Base-by-base conservation (phyloP, 2,113 vertebrate species). In the Pomatorhinus ruficollis region DNA sequence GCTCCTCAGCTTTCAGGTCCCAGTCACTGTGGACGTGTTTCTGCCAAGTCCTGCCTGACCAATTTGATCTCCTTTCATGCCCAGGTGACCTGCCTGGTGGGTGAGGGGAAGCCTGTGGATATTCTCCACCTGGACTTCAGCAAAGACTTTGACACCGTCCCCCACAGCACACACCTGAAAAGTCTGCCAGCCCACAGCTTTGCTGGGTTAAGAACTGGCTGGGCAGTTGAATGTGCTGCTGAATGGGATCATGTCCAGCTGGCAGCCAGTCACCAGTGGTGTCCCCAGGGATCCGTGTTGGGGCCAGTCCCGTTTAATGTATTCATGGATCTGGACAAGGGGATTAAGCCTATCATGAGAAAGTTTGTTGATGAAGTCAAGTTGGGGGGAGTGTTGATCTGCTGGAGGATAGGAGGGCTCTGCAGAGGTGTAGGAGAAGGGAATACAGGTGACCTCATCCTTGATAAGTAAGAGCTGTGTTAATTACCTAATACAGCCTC, bases 201-300 rank as follows among this genome's bases (percentile, higher is more conserved):
- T 35, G 8, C 16, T 35, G 20, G 3, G 3, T 13, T 40, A 16
- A 17, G 20, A 49, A 17, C 24, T 35, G 82, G 24, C 30, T 65
- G 42, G 12, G 10, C 0, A 0, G 6, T 3, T 27, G 20, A 5
- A 12, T 24, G 10, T 42, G 20, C 23, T 15, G n/a, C 6, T 20
- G 42, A 42, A 25, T 24, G 15, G 15, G 49, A 10, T 19, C 16
- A 16, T 18, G 21, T 20, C 60, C 15, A 5, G 30, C 1, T 16
- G 40, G 40, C 2, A 3, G 39, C 19, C 50, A 12, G 50, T 40
- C n/a, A n/a, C 15, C 24, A 56, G 42, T 20, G 15, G 10, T 49
- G 60, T 24, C 42, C 24, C 24, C 52, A 31, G 24, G 60, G 31
- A 66, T 35, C 60, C 20, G 5, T 28, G 30, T 0, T 21, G 35